These are phyloP conservation scores for Buathra laborator DNA, from an alignment of 2,888 invertebrate species.

Conservation along the genomic window DNA sequence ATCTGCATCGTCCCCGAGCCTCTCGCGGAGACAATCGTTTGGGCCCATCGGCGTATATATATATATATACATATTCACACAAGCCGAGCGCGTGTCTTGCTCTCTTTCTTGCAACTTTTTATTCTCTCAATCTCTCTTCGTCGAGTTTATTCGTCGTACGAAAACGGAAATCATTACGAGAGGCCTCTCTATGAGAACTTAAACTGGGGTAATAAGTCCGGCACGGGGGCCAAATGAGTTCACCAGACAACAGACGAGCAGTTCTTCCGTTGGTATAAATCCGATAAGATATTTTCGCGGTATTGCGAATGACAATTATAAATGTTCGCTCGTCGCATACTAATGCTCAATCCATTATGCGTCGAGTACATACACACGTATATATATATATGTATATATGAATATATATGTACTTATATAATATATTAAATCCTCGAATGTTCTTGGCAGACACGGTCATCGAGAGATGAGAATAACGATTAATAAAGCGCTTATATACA, in stretches of 20 bases:
- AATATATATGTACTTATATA: background rate
- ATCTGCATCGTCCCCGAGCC: conserved; percentile 62
- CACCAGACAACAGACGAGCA: conserved; percentile 18
- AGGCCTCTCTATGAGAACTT: conserved; percentile 55
- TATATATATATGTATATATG: background rate
- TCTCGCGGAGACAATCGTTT: conserved; percentile 65
- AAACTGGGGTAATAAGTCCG: conserved; percentile 43
- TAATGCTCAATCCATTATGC: conserved; percentile 61
- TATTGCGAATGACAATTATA: conserved; percentile 66
- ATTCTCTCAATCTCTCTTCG: conserved; percentile 17
- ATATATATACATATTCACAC: no score
- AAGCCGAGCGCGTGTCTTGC: conserved; percentile 16
- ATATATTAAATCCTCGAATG: conserved; percentile 7
- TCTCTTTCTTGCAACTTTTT: background rate
- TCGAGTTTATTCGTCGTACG: conserved; percentile 52
- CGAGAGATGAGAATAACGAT: conserved; percentile 38
- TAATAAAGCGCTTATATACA: conserved; percentile 23
- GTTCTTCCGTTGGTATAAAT: conserved; percentile 32
- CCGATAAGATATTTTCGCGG: conserved; percentile 62
- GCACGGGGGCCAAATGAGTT: conserved; percentile 9
- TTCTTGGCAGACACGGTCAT: conserved; percentile 2
- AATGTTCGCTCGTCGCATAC: conserved; percentile 60
- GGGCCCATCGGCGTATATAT: conserved; percentile 58
- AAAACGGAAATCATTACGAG: conserved; percentile 71
- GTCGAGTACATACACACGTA: conserved; percentile 14